Conservation (phyloP, 2,888 invertebrate species). For the Zaprionus bogoriensis region DNA sequence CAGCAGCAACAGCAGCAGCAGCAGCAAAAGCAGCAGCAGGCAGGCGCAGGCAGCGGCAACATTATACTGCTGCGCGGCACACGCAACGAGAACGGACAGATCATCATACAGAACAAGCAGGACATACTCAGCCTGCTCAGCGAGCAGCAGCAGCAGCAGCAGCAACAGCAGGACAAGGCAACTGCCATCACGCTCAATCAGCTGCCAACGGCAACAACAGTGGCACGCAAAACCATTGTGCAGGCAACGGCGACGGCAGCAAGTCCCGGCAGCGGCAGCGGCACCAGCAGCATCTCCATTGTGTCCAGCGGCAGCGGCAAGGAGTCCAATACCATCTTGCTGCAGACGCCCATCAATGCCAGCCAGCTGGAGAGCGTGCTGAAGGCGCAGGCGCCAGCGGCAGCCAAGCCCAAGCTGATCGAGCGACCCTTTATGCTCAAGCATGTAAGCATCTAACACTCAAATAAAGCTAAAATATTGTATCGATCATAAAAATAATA, state of each 20-base stretch:
- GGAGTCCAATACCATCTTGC: conserved; percentile 78
- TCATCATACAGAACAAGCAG: conserved; percentile 83
- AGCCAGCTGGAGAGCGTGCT: conserved; percentile 81
- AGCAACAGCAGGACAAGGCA: conserved; percentile 64
- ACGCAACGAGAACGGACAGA: conserved; percentile 83
- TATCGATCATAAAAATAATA: too few relatives aligned
- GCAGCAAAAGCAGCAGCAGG: conserved; percentile 63
- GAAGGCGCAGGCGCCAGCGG: conserved; percentile 49
- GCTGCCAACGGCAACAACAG: conserved; percentile 79
- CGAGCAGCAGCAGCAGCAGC: conserved; percentile 67
- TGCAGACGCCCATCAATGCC: conserved; percentile 82
- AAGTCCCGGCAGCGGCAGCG: conserved; percentile 19
- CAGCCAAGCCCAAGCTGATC: conserved; percentile 45
- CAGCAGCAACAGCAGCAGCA: conserved; percentile 65
- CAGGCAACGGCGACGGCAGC: conserved; percentile 42
- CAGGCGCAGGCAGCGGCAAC: conserved; percentile 79
- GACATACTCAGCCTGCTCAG: conserved; percentile 82
- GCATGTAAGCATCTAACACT: conserved; percentile 76
- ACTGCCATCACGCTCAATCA: conserved; percentile 79
- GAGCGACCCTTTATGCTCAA: conserved; percentile 79
- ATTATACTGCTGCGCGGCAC: conserved; percentile 83
- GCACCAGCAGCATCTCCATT: conserved; percentile 48
- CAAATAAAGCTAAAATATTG: too few relatives aligned
- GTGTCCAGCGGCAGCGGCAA: conserved; percentile 59
- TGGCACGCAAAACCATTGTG: conserved; percentile 79